phyloP scores from a whole-genome alignment of 2,888 invertebrate genomes.

The Bimastos eiseni region DNA sequence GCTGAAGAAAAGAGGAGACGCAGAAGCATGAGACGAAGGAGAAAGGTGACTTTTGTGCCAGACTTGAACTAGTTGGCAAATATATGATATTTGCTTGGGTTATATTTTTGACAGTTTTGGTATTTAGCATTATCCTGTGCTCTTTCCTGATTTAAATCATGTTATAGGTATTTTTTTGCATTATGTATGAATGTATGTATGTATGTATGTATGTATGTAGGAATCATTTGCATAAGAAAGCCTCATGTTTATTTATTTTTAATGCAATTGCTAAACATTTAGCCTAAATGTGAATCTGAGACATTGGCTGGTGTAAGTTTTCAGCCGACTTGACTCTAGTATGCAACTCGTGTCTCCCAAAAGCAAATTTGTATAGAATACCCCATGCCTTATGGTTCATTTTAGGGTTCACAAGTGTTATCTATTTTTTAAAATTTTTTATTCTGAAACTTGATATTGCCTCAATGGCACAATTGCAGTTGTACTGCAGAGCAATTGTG shows the following conservation, averaged over 20 bases:
- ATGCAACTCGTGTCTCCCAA: too few relatives aligned
- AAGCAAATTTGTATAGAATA: too few relatives aligned
- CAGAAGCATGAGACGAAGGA: constrained; percentile 10
- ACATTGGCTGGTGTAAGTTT: neutral
- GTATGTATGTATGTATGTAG: too few relatives aligned
- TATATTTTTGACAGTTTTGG: too few relatives aligned
- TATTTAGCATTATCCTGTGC: neutral
- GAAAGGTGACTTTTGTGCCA: neutral
- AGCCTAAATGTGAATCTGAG: neutral
- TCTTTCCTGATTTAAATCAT: neutral
- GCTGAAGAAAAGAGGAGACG: neutral
- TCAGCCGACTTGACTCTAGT: neutral
- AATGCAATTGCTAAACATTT: neutral
- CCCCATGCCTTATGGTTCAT: too few relatives aligned
- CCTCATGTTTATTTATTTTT: neutral
- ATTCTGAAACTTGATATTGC: too few relatives aligned
- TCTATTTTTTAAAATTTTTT: too few relatives aligned
- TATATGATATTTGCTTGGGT: neutral
- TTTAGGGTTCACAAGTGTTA: too few relatives aligned
- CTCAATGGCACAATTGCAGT: too few relatives aligned
- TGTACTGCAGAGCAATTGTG: too few relatives aligned
- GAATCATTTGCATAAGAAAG: neutral
- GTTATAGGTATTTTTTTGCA: neutral
- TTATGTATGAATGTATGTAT: neutral
- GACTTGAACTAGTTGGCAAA: neutral